phyloP scores from a whole-genome alignment of 92 coral and sea anemone species.

The Desmophyllum pertusum region DNA sequence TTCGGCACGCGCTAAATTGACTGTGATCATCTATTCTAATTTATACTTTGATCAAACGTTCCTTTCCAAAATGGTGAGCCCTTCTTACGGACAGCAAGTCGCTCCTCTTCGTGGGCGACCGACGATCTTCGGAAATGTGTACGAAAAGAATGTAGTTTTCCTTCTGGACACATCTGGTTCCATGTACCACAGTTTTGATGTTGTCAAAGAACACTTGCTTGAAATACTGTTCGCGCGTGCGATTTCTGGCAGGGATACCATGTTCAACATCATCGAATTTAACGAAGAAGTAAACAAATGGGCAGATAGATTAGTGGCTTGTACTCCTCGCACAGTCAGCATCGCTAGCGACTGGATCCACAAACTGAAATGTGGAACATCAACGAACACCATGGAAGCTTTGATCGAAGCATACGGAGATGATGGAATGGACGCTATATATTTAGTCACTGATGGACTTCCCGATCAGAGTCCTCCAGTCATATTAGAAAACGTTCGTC shows the following conservation, averaged over 20 bases:
- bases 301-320: constrained; percentile 84
- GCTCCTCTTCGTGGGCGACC: constrained; percentile 73
- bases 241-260: constrained; percentile 80
- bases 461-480: constrained; percentile 94
- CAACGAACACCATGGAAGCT: constrained; percentile 96
- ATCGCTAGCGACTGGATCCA: constrained; percentile 87
- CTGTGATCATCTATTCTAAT: not conserved
- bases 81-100: constrained; percentile 58
- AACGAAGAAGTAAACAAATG: constrained; percentile 83
- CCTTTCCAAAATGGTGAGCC: constrained; percentile 70
- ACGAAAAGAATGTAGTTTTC: constrained; percentile 85
- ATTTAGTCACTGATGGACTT: constrained; percentile 93
- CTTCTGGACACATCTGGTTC: constrained; percentile 95
- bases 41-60: constrained; percentile 11
- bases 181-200: constrained; percentile 88
- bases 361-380: constrained; percentile 84
- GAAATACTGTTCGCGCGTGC: constrained; percentile 90
- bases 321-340: constrained; percentile 89
- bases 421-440: constrained; percentile 86
- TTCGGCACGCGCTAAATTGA: constrained; percentile 40
- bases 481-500: constrained; percentile 83
- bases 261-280: constrained; percentile 93
- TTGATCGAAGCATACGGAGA: constrained; percentile 90
- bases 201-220: constrained; percentile 87
- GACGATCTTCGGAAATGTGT: constrained; percentile 90